Evolutionary conservation across 2,113 vertebrate species (phyloP), one percentile per base, ranked within the genome.

Genomic region (Ovibos moschatus): DNA sequence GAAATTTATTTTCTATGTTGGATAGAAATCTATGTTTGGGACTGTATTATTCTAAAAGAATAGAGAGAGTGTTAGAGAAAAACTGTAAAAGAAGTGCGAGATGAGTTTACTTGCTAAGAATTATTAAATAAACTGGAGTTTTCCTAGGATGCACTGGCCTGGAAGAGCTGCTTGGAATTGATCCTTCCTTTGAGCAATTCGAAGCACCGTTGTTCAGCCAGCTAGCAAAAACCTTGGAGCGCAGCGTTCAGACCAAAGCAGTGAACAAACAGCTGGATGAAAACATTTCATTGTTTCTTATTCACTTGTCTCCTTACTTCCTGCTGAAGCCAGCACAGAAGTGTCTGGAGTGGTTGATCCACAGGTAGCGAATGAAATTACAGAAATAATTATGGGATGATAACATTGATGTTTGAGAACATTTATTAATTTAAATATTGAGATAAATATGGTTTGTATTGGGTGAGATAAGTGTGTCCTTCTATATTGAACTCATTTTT

Each of bases 321-420:
- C 99, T 99, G 97, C 99, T 99, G 57, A 99, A 99, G 47, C 99
- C 99, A 21, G 99, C 99, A 0, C 99, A 99, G 98, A 99, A 99
- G 98, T 99, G 99, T 98, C 99, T 99, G 19, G 99, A 99, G 94
- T 99, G 99, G 99, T 99, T 99, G 47, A 98, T 99, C 97, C 99
- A 99, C 98, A 99, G 99, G 99, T 99, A 99, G 86, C 55, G 47
- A 89, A 58, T 50, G 33, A 78, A 55, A 78, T 83, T 90, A 58
- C 2, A 28, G 13, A 58, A 53, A 25, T 67, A 86, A 67, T 58
- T 86, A 28, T 78, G 74, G 40, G 19, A 30, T 96, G 36, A 60
- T 16, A 30, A 15, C 78, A 91, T 36, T 60, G 67, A 17, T 79
- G 28, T 67, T 62, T 47, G 15, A 86, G 14, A 79, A 36, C 15